These are phyloP conservation scores for Aix galericulata DNA, from an alignment of 2,113 vertebrate genomes.

Conservation along the genomic window DNA sequence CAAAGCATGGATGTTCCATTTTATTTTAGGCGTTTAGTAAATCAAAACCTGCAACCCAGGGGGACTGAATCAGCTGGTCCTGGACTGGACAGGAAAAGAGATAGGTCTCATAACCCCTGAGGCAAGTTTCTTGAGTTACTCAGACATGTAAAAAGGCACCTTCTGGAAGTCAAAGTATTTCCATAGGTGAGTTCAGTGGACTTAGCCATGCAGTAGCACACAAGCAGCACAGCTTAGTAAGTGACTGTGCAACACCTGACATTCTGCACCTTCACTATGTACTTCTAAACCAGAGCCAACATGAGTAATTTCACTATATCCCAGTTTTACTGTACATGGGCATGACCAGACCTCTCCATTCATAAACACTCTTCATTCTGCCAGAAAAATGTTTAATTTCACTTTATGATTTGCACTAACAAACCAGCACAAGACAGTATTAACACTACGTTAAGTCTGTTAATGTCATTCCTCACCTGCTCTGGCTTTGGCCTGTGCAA, in stretches of 20 bases:
- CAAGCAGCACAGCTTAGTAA: background rate
- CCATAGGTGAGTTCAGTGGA: background rate
- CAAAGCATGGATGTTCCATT: background rate
- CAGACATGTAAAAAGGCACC: conserved; percentile 11
- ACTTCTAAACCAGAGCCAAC: background rate
- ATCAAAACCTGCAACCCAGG: background rate
- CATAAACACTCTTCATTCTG: background rate
- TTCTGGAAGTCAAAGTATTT: background rate
- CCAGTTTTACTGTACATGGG: background rate
- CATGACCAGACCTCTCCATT: background rate
- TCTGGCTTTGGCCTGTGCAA: background rate
- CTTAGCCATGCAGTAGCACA: background rate
- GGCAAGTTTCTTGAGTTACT: background rate
- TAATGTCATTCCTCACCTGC: background rate
- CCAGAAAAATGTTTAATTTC: background rate
- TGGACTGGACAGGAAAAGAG: background rate
- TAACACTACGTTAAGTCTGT: background rate
- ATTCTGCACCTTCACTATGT: background rate
- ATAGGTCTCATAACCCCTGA: background rate
- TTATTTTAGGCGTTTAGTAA: background rate
- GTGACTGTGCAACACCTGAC: background rate
- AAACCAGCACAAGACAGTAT: background rate
- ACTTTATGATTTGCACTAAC: background rate
- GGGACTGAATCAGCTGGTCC: background rate
- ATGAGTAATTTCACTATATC: background rate